Evolutionary conservation across 2,113 vertebrate genomes (phyloP).

Genomic region (Cyphomyrus plagiostoma): DNA sequence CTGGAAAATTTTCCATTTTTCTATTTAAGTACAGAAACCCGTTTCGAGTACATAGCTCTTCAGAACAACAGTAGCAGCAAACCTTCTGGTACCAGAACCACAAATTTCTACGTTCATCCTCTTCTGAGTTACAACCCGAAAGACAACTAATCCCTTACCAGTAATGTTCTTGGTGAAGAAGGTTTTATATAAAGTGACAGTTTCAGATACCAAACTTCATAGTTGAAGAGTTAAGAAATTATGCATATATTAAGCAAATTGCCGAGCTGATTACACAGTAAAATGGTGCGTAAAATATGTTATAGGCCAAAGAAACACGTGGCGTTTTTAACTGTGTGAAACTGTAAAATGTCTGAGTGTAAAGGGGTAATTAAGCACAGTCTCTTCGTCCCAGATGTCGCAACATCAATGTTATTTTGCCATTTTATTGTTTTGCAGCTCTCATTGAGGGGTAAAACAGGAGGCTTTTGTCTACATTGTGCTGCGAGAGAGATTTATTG

Average conservation of each 20-base stretch:
- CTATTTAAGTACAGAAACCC: background rate
- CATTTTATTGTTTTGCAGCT: slow-evolving; percentile 7
- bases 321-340: background rate
- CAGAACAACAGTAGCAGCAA: background rate
- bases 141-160: background rate
- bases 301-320: background rate
- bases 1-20: background rate
- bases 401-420: background rate
- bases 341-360: background rate
- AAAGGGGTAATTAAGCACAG: background rate
- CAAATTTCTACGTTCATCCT: background rate
- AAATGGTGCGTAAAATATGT: background rate
- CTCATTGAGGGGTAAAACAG: background rate
- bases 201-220: background rate
- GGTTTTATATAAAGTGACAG: background rate
- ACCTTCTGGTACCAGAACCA: background rate
- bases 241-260: background rate
- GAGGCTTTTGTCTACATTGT: background rate
- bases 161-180: background rate
- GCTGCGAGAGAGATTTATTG: slow-evolving; percentile 23
- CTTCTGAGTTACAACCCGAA: background rate
- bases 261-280: background rate
- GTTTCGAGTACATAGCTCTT: background rate
- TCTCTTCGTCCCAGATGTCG: background rate
- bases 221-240: background rate